Evolutionary conservation across 2,797 vertebrate genomes (phyloP), one percentile per base, ranked within the genome.

Genomic region (Paratrypauchen microcephalus): DNA sequence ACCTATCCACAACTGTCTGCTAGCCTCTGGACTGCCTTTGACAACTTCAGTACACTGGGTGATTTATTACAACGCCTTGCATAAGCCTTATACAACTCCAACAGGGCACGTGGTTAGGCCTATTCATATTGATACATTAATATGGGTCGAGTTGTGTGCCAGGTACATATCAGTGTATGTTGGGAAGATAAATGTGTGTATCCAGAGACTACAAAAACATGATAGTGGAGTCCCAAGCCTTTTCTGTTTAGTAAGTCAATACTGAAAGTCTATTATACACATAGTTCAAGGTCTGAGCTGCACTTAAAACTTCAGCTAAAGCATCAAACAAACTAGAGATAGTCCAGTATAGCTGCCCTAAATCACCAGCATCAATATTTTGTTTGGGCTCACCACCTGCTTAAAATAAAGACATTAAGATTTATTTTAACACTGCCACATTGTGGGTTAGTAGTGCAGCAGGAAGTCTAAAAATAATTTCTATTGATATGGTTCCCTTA

Each of bases 181-280:
- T 50, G 11, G 19, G 18, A 50, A 65, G 24, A 65, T 50, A 50
- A 50, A 65, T n/a, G 45, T 65, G 45, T 64, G 61, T 65, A 47
- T 65, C 18, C 16, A 65, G 45, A 30, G 18, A 65, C 45, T 50
- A 65, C 63, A 65, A 50, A 48, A 8, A 6, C 23, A 16, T 19
- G 45, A 48, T 50, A 50, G 24, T 18, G 47, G 63, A 50, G 24
- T 65, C 63, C 45, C 45, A 50, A 50, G 8, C 45, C 45, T 65
- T 65, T 65, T 23, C 21, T 63, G 61, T 63, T 63, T 47, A 21
- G 61, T 16, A 21, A 24, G 61, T 63, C 61, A 63, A 63, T 63
- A 63, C 13, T 45, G 21, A 45, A 61, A 61, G 59, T 23, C 59
- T 61, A 61, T 23, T 39, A 63, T 21, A 18, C 39, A 47, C 39